These are phyloP conservation scores for Eulemur rufifrons DNA, from an alignment of 2,113 vertebrate genomes.

Conservation along the genomic window DNA sequence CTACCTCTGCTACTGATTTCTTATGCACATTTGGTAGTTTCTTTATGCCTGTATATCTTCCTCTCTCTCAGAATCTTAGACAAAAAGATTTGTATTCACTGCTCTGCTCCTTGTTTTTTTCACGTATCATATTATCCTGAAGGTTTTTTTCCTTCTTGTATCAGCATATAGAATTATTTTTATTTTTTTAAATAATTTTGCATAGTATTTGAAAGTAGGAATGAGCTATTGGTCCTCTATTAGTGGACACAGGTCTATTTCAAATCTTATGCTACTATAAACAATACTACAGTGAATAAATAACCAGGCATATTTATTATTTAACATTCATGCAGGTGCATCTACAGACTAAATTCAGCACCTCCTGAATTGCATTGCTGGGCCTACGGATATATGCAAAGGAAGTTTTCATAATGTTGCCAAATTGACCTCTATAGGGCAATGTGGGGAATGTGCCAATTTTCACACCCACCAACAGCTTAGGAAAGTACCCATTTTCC, in stretches of 20 bases:
- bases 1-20: neutral
- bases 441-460: neutral
- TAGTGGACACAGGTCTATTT: neutral
- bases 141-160: neutral
- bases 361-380: neutral
- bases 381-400: neutral
- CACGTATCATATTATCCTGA: neutral
- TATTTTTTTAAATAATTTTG: neutral
- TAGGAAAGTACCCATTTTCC: neutral
- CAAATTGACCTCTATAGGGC: neutral
- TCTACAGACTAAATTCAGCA: neutral
- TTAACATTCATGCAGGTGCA: neutral
- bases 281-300: neutral
- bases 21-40: neutral
- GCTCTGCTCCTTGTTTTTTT: neutral
- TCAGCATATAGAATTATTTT: neutral
- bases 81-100: neutral
- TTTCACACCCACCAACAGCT: neutral
- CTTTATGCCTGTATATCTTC: neutral
- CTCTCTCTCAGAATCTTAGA: neutral
- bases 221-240: neutral
- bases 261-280: neutral
- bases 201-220: neutral
- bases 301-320: neutral
- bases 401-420: neutral